Evolutionary conservation across 2,113 vertebrate species (phyloP).

Genomic region (Tauraco erythrolophus): DNA sequence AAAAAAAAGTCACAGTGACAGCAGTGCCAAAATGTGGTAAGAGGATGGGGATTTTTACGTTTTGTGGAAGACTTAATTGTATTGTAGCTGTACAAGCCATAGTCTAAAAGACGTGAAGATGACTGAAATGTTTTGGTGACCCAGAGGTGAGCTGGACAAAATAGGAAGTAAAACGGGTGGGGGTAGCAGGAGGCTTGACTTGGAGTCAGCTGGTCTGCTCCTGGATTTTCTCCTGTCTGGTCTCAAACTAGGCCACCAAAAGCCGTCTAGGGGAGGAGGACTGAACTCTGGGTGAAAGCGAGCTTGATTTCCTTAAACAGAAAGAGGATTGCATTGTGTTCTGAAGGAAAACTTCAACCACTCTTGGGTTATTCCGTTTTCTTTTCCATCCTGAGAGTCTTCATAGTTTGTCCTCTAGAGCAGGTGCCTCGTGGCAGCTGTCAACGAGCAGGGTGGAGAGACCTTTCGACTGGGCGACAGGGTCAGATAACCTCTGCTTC

Average conservation of each 20-base stretch:
- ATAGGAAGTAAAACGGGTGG: neutral
- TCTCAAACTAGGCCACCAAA: neutral
- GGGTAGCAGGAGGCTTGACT: neutral
- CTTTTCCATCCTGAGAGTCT: neutral
- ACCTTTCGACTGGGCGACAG: neutral
- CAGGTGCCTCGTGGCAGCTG: slow-evolving; percentile 37
- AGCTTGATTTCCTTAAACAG: neutral
- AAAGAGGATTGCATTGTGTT: neutral
- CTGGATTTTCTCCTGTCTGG: neutral
- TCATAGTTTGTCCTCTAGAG: neutral
- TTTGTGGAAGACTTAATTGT: neutral
- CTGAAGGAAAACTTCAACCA: neutral
- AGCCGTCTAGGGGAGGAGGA: neutral
- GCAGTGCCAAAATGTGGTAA: neutral
- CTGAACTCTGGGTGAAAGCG: neutral
- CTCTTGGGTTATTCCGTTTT: neutral
- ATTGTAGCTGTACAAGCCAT: neutral
- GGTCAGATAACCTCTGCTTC: slow-evolving; percentile 30
- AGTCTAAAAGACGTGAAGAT: neutral
- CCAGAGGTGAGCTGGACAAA: neutral
- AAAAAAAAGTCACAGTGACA: neutral
- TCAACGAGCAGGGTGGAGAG: neutral
- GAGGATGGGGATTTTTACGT: neutral
- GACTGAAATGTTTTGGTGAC: neutral
- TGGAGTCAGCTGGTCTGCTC: neutral